Evolutionary conservation across 2,113 vertebrate genomes (phyloP).

Genomic region (Grammomys surdaster): DNA sequence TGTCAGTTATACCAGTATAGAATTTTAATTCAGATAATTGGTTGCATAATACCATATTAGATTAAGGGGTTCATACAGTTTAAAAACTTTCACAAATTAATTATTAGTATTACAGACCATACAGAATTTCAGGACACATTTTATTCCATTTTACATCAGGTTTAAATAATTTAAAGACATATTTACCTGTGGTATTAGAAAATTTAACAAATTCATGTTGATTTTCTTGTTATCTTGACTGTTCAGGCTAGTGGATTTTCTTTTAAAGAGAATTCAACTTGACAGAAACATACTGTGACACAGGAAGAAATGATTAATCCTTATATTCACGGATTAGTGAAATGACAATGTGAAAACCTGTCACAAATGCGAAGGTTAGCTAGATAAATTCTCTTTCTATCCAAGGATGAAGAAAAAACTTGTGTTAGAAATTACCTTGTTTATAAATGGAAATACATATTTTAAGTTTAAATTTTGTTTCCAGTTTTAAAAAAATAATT

Average conservation of each 20-base stretch:
- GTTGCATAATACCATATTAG: background rate
- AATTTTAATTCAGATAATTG: slow-evolving; percentile 40
- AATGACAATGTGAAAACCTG: slow-evolving; percentile 66
- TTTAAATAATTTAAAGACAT: background rate
- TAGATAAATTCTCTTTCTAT: slow-evolving; percentile 21
- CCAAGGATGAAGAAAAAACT: background rate
- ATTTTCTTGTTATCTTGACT: slow-evolving; percentile 76
- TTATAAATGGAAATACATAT: background rate
- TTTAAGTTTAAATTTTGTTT: slow-evolving; percentile 3
- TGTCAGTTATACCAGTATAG: slow-evolving; percentile 59
- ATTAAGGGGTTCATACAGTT: background rate
- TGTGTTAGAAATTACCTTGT: background rate
- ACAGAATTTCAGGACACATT: slow-evolving; percentile 28
- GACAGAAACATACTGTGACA: slow-evolving; percentile 67
- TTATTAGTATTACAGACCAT: slow-evolving; percentile 66
- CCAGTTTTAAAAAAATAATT: background rate
- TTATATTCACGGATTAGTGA: slow-evolving; percentile 69
- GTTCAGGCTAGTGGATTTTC: slow-evolving; percentile 67
- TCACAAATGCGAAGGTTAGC: slow-evolving; percentile 59
- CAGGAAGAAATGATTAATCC: slow-evolving; percentile 73
- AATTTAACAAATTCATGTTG: slow-evolving; percentile 58
- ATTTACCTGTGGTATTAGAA: slow-evolving; percentile 57
- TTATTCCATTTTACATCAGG: background rate
- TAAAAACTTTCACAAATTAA: slow-evolving; percentile 66
- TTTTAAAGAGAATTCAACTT: slow-evolving; percentile 61